phyloP scores from a whole-genome alignment of 2,888 invertebrate species.

The Calliopum simillimum region DNA sequence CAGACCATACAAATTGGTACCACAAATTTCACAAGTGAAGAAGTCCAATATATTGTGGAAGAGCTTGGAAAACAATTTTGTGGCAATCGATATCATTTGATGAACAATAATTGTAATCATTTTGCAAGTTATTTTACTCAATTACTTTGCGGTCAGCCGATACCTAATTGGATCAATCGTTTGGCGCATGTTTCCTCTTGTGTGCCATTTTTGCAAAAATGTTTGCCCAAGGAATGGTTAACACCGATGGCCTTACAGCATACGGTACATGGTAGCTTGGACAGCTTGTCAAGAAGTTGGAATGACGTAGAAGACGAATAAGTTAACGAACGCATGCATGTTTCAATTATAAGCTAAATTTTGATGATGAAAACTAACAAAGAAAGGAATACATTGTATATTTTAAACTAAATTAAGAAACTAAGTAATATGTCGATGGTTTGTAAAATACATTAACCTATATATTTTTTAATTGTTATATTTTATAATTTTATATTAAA shows the following conservation, averaged over 20 bases:
- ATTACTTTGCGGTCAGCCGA: slow-evolving; percentile 91
- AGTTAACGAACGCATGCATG: too few relatives aligned
- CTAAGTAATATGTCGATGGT: too few relatives aligned
- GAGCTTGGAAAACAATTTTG: slow-evolving; percentile 93
- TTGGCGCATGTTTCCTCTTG: slow-evolving; percentile 73
- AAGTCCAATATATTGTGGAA: slow-evolving; percentile 85
- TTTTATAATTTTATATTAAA: too few relatives aligned
- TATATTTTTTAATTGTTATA: too few relatives aligned
- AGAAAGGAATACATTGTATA: too few relatives aligned
- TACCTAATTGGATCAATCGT: slow-evolving; percentile 96
- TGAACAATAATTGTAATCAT: slow-evolving; percentile 98
- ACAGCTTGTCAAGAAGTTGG: slow-evolving; percentile 51
- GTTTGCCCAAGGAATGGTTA: slow-evolving; percentile 77
- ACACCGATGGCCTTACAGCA: slow-evolving; percentile 24
- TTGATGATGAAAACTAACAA: too few relatives aligned
- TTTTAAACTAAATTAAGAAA: too few relatives aligned
- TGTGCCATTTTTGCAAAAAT: slow-evolving; percentile 95
- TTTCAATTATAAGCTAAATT: too few relatives aligned
- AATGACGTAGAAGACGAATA: too few relatives aligned
- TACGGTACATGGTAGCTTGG: slow-evolving; percentile 68
- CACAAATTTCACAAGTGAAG: slow-evolving; percentile 93
- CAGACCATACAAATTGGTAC: slow-evolving; percentile 93
- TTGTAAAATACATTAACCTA: too few relatives aligned
- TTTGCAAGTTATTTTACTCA: slow-evolving; percentile 88
- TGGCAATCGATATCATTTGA: slow-evolving; percentile 95